phyloP scores from a whole-genome alignment of 2,113 vertebrate genomes.

The Bettongia penicillata region DNA sequence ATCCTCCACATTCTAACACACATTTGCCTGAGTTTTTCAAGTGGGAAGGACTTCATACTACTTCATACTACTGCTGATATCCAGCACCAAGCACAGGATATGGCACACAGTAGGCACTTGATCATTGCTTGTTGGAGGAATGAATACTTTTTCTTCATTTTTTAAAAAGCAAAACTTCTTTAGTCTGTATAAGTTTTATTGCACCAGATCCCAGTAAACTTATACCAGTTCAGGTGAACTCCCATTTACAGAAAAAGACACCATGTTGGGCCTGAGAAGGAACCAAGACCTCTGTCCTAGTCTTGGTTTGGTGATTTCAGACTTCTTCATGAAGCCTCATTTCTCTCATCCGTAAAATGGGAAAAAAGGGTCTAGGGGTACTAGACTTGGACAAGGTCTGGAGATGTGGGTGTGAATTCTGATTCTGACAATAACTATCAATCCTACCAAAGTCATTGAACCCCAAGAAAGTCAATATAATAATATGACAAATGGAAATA shows the following conservation, averaged over 20 bases:
- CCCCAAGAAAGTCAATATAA: background rate
- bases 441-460: background rate
- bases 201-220: background rate
- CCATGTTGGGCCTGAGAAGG: background rate
- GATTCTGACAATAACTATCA: background rate
- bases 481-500: background rate
- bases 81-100: background rate
- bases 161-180: conserved; percentile 16
- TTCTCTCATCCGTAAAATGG: conserved; percentile 31
- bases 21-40: background rate
- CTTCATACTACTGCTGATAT: background rate
- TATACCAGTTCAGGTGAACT: background rate
- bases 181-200: conserved; percentile 24
- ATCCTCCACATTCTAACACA: background rate
- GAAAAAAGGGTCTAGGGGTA: background rate
- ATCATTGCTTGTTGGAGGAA: background rate
- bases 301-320: background rate
- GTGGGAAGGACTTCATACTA: background rate
- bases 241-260: background rate
- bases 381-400: background rate
- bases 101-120: background rate
- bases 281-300: background rate
- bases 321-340: background rate
- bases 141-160: conserved; percentile 3
- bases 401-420: background rate